Evolutionary conservation across 2,113 vertebrate genomes (phyloP), one percentile per base, ranked within the genome.

Genomic region (Lontra canadensis): DNA sequence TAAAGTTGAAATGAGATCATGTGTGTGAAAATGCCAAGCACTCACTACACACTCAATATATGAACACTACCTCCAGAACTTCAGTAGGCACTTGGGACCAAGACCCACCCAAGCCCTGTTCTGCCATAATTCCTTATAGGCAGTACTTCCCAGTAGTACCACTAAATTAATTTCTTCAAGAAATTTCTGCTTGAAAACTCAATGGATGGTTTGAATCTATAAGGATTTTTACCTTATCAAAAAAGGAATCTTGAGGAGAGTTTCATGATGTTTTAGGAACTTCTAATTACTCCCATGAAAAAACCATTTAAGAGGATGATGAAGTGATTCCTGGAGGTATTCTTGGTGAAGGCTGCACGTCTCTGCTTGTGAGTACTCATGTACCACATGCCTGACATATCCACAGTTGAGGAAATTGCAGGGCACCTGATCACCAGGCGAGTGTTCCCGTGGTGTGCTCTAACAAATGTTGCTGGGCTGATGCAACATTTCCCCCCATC

Each of bases 141-240:
- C 23, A 7, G 49, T 0, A 1, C n/a, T 84, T 63, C 29, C 74
- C 34, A 1, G 1, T 17, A 36, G 59, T 79, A 42, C 80, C 1
- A 20, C 26, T 86, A 34, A 26, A 2, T 73, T 82, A 76, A 61
- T 36, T 94, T 85, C 47, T 74, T 57, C 14, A 57, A 79, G 39
- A 83, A 88, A 61, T 67, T 91, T 55, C 74, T n/a, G 57, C 39
- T 88, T 73, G 61, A 95, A 63, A 86, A 74, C 21, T 79, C 47
- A 96, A 7, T 26, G 90, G 63, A 67, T 94, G n/a, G 67, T 83
- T 89, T 96, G 73, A 97, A 61, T 95, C 47, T 59, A 78, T 57
- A 80, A 91, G 20, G 49, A 25, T 91, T 20, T 55, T 93, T 95
- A 92, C 61, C 3, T 79, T 67, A 73, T 71, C 67, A 78, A 63